These are phyloP conservation scores for Sorex fumeus DNA, from an alignment of 2,113 vertebrate genomes.

Conservation along the genomic window DNA sequence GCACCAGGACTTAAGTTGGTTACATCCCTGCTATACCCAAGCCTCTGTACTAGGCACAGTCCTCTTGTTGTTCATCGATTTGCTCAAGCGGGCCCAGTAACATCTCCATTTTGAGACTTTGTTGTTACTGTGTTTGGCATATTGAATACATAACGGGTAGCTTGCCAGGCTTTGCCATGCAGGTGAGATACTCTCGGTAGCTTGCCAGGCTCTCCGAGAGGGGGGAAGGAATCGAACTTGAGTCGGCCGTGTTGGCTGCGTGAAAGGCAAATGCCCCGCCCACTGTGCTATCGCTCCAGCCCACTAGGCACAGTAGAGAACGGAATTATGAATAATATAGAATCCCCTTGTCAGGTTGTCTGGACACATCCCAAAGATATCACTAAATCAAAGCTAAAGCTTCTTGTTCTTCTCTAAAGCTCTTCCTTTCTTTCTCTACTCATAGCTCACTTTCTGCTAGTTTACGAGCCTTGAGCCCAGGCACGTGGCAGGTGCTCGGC, in stretches of 20 bases:
- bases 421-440: neutral
- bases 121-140: too few relatives aligned
- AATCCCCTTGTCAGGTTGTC: neutral
- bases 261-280: too few relatives aligned
- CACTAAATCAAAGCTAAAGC: neutral
- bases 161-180: too few relatives aligned
- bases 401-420: constrained; percentile 16
- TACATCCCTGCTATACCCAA: neutral
- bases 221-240: too few relatives aligned
- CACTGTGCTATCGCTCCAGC: too few relatives aligned
- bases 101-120: too few relatives aligned
- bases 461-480: neutral
- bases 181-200: too few relatives aligned
- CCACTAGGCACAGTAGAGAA: neutral
- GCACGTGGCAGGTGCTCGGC: neutral
- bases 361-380: constrained; percentile 7
- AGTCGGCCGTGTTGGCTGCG: too few relatives aligned
- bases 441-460: neutral
- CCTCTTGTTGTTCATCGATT: too few relatives aligned
- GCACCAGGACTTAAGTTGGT: neutral
- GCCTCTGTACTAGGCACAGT: neutral
- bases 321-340: neutral
- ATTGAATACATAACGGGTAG: too few relatives aligned
- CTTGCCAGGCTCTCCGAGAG: too few relatives aligned
- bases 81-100: too few relatives aligned